Evolutionary conservation across 1,140 invertebrate genomes (phyloP).

Genomic region (Zaprionus inermis): DNA sequence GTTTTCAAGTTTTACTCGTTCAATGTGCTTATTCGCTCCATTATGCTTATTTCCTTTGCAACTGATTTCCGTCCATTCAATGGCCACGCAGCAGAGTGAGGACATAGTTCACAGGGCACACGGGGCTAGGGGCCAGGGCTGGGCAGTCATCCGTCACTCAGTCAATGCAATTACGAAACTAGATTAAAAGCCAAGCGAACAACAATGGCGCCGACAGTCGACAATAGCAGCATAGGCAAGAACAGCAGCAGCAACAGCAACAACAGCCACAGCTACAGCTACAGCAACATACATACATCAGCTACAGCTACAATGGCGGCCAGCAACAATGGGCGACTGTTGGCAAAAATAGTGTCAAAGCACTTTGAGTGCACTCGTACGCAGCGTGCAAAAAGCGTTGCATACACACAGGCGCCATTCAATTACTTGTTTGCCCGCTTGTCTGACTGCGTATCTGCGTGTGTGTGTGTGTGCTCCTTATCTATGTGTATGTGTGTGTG

Average conservation of each 20-base stretch:
- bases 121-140: neutral
- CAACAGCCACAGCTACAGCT: constrained; percentile 35
- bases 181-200: constrained; percentile 75
- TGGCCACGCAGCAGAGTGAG: constrained; percentile 17
- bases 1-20: constrained; percentile 31
- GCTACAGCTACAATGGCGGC: constrained; percentile 16
- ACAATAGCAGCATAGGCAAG: constrained; percentile 19
- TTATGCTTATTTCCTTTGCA: constrained; percentile 55
- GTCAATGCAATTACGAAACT: constrained; percentile 80
- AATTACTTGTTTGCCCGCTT: constrained; percentile 31
- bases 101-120: neutral
- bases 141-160: constrained; percentile 67
- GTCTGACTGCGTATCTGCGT: constrained; percentile 1
- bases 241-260: constrained; percentile 36
- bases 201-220: constrained; percentile 56
- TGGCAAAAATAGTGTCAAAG: constrained; percentile 74
- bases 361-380: constrained; percentile 63
- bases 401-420: constrained; percentile 69
- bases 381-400: constrained; percentile 62
- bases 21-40: constrained; percentile 42
- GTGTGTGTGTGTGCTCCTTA: constrained; percentile 18
- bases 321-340: constrained; percentile 39
- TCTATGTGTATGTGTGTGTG: constrained; percentile 9
- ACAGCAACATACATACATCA: neutral
- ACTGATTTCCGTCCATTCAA: constrained; percentile 50